Base-by-base conservation (phyloP, 2,113 vertebrate species). In the Alethe castanea region DNA sequence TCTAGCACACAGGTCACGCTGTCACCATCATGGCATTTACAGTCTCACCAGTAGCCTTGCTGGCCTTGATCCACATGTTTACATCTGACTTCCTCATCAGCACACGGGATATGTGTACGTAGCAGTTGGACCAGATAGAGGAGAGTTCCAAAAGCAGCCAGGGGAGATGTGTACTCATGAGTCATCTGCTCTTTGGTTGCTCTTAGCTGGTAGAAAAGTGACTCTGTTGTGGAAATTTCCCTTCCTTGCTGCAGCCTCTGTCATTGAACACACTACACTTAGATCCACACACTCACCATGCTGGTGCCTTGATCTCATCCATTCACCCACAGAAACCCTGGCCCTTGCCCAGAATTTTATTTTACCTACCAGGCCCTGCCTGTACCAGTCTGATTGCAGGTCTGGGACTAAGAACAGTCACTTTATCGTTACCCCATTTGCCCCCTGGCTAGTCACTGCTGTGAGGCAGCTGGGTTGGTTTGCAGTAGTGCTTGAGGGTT, bases 171-270 rank as follows among this genome's bases (percentile, higher is more conserved):
- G 76, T 65, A 35, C 44, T 86, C 66, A 40, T 77, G 85, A 95
- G 50, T 93, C 85, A 93, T 93, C 62, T 60, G 54, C 66, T 91
- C 35, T 92, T 92, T 26, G 56, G 38, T 91, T 88, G 36, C 71
- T 93, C 47, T 50, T 67, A 50, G 31, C 12, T 77, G 64, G 71
- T 62, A 90, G 74, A 81, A 95, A 86, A 94, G 48, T 79, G 8
- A 48, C 61, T 83, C 72, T 9, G 2, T 67, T 60, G 60, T 91
- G 84, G 59, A 94, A 87, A 80, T 93, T 92, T 95, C 70, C 35
- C 47, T 80, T 88, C 67, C 50, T 69, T 64, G 42, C 66, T 88
- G 42, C 47, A 83, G 36, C 24, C 29, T 79, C 57, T 91, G 62
- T 64, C 45, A 36, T 1, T 73, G 78, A 76, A 48, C 25, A 14